These are phyloP conservation scores for Sparidentex hasta DNA, from an alignment of 2,797 vertebrate species.

Conservation along the genomic window DNA sequence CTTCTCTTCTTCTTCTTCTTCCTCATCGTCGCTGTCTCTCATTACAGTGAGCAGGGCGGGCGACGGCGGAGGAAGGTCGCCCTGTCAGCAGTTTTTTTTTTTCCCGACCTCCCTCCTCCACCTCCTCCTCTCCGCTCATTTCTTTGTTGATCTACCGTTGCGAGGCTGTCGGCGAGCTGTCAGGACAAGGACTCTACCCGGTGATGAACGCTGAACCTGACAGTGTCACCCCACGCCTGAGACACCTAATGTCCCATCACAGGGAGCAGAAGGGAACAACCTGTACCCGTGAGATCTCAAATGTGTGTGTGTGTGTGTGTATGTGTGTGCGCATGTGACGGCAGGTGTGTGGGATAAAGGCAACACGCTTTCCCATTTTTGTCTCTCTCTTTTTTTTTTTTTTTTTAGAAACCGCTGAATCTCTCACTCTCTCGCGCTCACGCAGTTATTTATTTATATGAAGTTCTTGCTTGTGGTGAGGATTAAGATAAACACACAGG, in stretches of 20 bases:
- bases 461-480: not conserved
- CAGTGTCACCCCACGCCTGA: slow-evolving; percentile 53
- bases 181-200: slow-evolving; percentile 69
- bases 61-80: slow-evolving; percentile 55
- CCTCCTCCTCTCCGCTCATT: slow-evolving; percentile 51
- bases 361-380: slow-evolving; percentile 4
- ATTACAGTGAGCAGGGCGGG: slow-evolving; percentile 56
- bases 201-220: slow-evolving; percentile 64
- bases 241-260: slow-evolving; percentile 64
- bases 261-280: slow-evolving; percentile 57
- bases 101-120: slow-evolving; percentile 37
- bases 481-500: not conserved
- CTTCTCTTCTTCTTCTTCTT: slow-evolving; percentile 23
- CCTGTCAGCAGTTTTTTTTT: slow-evolving; percentile 70
- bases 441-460: slow-evolving; percentile 26
- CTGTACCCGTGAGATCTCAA: slow-evolving; percentile 51
- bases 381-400: no score
- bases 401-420: not conserved
- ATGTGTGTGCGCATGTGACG: not conserved
- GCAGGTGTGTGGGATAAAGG: slow-evolving; percentile 19
- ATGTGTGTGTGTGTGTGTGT: not conserved
- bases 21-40: slow-evolving; percentile 37
- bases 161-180: slow-evolving; percentile 62
- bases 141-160: slow-evolving; percentile 62
- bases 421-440: slow-evolving; percentile 13